Evolutionary conservation across 1,140 invertebrate genomes (phyloP).

Genomic region (Euura saliciscinereae): DNA sequence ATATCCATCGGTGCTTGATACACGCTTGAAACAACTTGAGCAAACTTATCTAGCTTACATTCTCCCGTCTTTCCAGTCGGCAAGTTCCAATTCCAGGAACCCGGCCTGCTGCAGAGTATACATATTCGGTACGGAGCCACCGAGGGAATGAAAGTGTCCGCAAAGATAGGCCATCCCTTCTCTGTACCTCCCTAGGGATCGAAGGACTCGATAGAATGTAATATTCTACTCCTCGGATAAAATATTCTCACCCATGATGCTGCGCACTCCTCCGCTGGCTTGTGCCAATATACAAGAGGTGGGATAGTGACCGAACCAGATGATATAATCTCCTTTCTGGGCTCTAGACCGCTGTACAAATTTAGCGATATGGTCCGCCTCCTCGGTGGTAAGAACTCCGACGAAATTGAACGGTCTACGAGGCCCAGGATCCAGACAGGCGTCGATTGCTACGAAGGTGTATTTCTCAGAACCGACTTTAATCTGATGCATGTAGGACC

Average conservation of each 20-base stretch:
- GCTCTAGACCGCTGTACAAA: conserved; percentile 59
- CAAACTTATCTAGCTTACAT: conserved; percentile 64
- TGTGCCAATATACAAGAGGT: conserved; percentile 83
- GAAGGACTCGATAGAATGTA: background rate
- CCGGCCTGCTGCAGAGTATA: conserved; percentile 84
- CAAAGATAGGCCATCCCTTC: conserved; percentile 81
- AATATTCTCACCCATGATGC: conserved; percentile 61
- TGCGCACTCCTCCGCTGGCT: conserved; percentile 62
- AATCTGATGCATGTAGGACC: conserved; percentile 80
- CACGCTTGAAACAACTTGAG: background rate
- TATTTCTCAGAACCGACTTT: conserved; percentile 65
- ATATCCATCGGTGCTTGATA: too few species aligned
- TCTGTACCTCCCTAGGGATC: conserved; percentile 54
- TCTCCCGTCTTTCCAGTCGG: conserved; percentile 93
- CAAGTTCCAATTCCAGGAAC: conserved; percentile 88
- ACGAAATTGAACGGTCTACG: conserved; percentile 93
- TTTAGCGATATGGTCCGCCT: conserved; percentile 61
- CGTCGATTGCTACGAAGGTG: conserved; percentile 87
- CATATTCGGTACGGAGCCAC: conserved; percentile 81
- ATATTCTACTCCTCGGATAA: background rate
- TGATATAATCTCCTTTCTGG: conserved; percentile 65
- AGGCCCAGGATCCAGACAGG: conserved; percentile 85
- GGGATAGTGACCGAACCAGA: conserved; percentile 95
- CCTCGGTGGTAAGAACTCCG: conserved; percentile 71
- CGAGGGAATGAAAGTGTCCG: conserved; percentile 89